Conservation (phyloP, 2,888 invertebrate genomes). For the Trisateles emortualis region DNA sequence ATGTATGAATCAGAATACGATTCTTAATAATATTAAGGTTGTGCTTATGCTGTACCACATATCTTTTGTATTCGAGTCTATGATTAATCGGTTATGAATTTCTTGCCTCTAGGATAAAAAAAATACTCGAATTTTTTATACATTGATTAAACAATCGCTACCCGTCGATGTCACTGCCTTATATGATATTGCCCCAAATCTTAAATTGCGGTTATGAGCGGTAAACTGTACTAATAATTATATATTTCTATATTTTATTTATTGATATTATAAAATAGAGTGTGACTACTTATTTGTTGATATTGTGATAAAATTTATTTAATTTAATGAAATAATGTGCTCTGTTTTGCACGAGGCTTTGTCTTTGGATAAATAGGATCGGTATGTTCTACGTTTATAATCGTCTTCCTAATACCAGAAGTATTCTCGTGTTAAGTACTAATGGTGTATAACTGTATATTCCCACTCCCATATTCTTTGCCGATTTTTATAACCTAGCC, state of each 20-base stretch:
- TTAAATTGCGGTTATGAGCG: slow-evolving; percentile 22
- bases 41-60: slow-evolving; percentile 74
- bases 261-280: neutral
- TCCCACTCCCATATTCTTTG: neutral
- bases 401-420: neutral
- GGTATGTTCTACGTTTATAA: slow-evolving; percentile 14
- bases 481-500: slow-evolving; percentile 4
- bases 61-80: slow-evolving; percentile 61
- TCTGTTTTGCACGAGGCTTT: slow-evolving; percentile 26
- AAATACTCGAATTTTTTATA: slow-evolving; percentile 61
- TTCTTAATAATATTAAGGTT: slow-evolving; percentile 63
- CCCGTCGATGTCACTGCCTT: slow-evolving; percentile 60
- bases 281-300: neutral
- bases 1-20: slow-evolving; percentile 45
- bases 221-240: slow-evolving; percentile 12
- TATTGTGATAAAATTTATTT: slow-evolving; percentile 5
- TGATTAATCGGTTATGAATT: slow-evolving; percentile 45
- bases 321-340: slow-evolving; percentile 9
- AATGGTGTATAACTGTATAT: neutral
- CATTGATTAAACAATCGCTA: slow-evolving; percentile 45
- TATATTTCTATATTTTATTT: neutral
- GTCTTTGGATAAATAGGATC: too few species aligned
- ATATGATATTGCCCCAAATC: slow-evolving; percentile 43
- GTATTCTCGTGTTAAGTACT: neutral
- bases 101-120: slow-evolving; percentile 64